Evolutionary conservation across 92 coral and sea anemone species (phyloP).

Genomic region (Epizoanthus ramosus): DNA sequence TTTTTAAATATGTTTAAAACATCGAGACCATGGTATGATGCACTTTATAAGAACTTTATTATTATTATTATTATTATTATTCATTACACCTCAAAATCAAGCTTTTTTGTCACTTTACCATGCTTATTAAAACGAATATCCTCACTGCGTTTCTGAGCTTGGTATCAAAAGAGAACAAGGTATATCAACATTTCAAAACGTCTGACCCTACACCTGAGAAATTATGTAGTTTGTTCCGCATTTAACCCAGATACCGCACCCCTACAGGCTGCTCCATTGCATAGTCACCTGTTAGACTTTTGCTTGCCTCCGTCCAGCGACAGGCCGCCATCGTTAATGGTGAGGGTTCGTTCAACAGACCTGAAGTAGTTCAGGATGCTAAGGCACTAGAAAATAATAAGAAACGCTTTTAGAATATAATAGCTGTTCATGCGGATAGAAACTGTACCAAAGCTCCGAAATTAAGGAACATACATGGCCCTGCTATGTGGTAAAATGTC

Average conservation of each 20-base stretch:
- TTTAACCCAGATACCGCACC: too few species aligned
- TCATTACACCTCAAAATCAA: too few species aligned
- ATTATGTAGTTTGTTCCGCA: too few species aligned
- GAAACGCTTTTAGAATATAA: not conserved
- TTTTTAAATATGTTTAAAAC: too few species aligned
- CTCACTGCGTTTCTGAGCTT: not conserved
- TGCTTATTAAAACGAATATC: too few species aligned
- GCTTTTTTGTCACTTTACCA: not conserved
- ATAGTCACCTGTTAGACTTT: conserved; percentile 82
- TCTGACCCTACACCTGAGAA: too few species aligned
- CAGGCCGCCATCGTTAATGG: conserved; percentile 90
- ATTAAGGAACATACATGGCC: too few species aligned
- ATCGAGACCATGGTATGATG: too few species aligned
- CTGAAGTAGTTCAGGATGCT: conserved; percentile 89
- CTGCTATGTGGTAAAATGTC: too few species aligned
- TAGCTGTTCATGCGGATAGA: not conserved
- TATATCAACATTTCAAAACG: too few species aligned
- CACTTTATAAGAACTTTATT: too few species aligned
- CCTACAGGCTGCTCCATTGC: not conserved
- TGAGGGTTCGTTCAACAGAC: conserved; percentile 89
- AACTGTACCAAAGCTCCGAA: not conserved
- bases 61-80: too few species aligned
- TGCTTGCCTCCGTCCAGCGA: conserved; percentile 93
- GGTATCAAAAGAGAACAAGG: not conserved
- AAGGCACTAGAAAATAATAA: conserved; percentile 69